A percentile compares a stretch with the other conserved stretches of the same genome.
phyloP scores from a whole-genome alignment of 2,113 vertebrate species.

The Potamarius usumacintae region DNA sequence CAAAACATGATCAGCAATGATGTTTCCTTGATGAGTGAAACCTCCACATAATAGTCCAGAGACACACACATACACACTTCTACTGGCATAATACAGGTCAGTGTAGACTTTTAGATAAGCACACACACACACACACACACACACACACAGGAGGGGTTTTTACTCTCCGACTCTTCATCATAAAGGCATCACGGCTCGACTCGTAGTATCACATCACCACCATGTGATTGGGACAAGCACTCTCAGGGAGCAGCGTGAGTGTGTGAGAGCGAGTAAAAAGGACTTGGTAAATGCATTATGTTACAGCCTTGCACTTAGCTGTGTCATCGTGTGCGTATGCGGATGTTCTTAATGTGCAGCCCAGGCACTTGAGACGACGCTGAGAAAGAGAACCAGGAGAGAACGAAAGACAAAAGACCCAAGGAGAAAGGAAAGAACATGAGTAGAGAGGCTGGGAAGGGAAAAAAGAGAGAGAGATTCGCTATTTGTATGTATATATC shows the following conservation, averaged over 20 bases:
- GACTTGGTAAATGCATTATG: slow-evolving; percentile 58
- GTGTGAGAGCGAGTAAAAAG: slow-evolving; percentile 42
- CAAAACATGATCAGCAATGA: slow-evolving; percentile 61
- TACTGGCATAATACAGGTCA: slow-evolving; percentile 20
- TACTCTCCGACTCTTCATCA: neutral
- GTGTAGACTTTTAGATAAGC: neutral
- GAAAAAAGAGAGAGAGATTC: too few relatives aligned
- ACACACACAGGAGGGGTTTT: neutral
- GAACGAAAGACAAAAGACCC: slow-evolving; percentile 7
- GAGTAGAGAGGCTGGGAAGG: neutral
- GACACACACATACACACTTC: slow-evolving; percentile 24
- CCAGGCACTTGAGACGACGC: slow-evolving; percentile 33
- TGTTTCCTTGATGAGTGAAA: slow-evolving; percentile 59
- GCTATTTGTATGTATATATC: too few relatives aligned
- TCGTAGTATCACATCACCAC: slow-evolving; percentile 29
- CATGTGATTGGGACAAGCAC: slow-evolving; percentile 35
- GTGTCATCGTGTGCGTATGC: slow-evolving; percentile 56
- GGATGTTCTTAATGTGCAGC: slow-evolving; percentile 50
- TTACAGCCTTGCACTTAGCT: slow-evolving; percentile 55
- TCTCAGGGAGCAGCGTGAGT: slow-evolving; percentile 25
- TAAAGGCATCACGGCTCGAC: slow-evolving; percentile 11
- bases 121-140: slow-evolving; percentile 11
- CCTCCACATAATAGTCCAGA: slow-evolving; percentile 53
- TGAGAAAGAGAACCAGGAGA: slow-evolving; percentile 3
- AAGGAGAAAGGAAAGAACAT: neutral